phyloP scores from a whole-genome alignment of 2,888 invertebrate species.

The Cryptocephalus moraei region DNA sequence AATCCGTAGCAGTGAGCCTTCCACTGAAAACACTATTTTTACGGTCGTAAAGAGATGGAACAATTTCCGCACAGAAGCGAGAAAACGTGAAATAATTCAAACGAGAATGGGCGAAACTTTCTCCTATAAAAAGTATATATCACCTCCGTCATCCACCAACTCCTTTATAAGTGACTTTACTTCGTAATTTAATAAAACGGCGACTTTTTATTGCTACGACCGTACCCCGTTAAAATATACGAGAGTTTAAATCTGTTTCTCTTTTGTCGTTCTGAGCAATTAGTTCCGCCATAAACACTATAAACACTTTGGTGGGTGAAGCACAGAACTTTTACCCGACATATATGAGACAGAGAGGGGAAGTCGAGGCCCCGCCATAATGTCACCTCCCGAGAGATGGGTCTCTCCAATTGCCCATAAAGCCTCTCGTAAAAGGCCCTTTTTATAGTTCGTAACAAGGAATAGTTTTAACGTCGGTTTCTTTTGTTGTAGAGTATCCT shows the following conservation, averaged over 20 bases:
- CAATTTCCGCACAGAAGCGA: background rate
- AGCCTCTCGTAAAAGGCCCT: slow-evolving; percentile 5
- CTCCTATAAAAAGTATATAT: background rate
- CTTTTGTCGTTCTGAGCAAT: slow-evolving; percentile 19
- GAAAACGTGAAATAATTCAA: background rate
- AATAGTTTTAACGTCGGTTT: background rate
- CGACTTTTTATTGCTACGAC: background rate
- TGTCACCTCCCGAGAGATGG: slow-evolving; percentile 12
- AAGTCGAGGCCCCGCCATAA: slow-evolving; percentile 3
- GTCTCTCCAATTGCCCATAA: slow-evolving; percentile 4
- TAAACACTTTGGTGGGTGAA: slow-evolving; percentile 10
- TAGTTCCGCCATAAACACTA: slow-evolving; percentile 37
- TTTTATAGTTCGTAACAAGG: background rate
- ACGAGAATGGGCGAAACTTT: background rate
- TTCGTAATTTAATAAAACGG: background rate
- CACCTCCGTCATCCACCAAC: background rate
- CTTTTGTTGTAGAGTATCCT: background rate
- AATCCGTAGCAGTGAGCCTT: no score
- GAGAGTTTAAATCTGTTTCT: slow-evolving; percentile 18
- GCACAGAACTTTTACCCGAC: background rate
- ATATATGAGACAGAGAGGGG: background rate
- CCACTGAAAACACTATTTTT: background rate
- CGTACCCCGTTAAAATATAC: slow-evolving; percentile 10
- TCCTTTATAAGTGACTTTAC: background rate
- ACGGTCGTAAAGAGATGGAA: background rate